phyloP scores from a whole-genome alignment of 1,140 invertebrate genomes.

The Euura lappo region DNA sequence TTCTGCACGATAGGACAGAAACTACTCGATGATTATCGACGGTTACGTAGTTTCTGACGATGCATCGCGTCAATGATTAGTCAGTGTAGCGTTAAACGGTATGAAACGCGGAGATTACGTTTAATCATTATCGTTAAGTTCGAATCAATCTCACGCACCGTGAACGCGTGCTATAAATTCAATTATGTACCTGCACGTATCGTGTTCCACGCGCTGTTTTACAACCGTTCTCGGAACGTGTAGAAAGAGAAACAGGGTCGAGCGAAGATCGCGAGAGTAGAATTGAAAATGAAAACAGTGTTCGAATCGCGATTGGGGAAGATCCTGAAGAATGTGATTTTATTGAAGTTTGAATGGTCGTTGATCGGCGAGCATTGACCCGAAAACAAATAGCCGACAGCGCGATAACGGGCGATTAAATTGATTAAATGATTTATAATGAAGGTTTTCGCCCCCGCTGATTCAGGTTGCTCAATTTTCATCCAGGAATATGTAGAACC shows the following conservation, averaged over 20 bases:
- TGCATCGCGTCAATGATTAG: background rate
- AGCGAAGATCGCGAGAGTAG: too few relatives aligned
- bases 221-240: too few relatives aligned
- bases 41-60: too few relatives aligned
- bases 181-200: too few relatives aligned
- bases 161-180: background rate
- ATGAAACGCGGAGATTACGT: background rate
- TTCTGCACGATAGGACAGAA: too few relatives aligned
- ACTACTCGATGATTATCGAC: too few relatives aligned
- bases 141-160: background rate
- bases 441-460: background rate
- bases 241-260: too few relatives aligned
- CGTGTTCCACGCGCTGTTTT: too few relatives aligned
- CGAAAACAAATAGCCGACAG: background rate
- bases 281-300: too few relatives aligned
- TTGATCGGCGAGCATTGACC: background rate
- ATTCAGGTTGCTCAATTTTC: background rate
- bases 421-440: slow-evolving; percentile 5
- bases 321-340: too few relatives aligned
- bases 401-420: background rate
- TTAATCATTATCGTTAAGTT: background rate
- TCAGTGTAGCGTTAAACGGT: background rate
- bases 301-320: too few relatives aligned
- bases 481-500: background rate
- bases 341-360: background rate